Evolutionary conservation across 2,113 vertebrate genomes (phyloP).

Genomic region (Suricata suricatta): DNA sequence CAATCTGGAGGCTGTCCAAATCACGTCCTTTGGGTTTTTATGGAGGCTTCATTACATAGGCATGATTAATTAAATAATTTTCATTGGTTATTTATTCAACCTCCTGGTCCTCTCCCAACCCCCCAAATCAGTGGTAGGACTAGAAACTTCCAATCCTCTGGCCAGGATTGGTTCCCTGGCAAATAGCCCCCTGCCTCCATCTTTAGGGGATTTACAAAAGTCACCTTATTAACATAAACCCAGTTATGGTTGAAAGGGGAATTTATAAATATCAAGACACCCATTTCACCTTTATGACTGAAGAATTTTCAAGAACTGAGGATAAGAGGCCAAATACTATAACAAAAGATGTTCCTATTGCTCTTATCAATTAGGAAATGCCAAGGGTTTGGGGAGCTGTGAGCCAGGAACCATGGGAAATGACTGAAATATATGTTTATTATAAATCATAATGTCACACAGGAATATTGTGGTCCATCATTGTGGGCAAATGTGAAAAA

Average conservation of each 20-base stretch:
- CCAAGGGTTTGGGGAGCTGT: background rate
- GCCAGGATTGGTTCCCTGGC: background rate
- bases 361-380: background rate
- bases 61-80: background rate
- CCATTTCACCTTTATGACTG: background rate
- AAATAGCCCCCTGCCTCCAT: background rate
- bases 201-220: background rate
- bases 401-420: background rate
- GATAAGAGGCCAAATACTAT: background rate
- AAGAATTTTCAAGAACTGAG: background rate
- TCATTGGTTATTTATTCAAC: background rate
- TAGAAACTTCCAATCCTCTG: background rate
- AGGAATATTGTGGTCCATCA: background rate
- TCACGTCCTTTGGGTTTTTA: background rate
- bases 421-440: background rate
- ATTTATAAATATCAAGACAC: background rate
- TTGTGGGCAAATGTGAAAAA: background rate
- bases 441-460: background rate
- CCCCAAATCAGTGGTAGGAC: background rate
- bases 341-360: background rate
- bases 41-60: background rate
- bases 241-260: background rate
- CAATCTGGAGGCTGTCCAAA: background rate
- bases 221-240: background rate
- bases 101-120: background rate